Conservation (phyloP, 2,888 invertebrate genomes). For the Halictus ligatus region DNA sequence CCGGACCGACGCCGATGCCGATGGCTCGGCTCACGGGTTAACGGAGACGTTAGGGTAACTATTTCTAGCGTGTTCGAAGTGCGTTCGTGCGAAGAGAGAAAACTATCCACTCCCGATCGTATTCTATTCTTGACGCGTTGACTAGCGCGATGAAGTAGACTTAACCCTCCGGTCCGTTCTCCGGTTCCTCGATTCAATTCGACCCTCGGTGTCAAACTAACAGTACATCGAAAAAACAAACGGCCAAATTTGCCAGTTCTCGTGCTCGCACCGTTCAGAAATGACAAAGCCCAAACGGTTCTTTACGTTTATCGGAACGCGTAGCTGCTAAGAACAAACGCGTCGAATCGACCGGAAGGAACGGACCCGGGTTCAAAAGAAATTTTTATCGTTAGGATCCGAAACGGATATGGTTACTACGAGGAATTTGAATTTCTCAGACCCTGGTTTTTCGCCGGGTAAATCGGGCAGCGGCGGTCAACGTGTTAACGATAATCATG, state of each 20-base stretch:
- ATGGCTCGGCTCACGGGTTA: slow-evolving; percentile 23
- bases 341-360: not conserved
- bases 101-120: slow-evolving; percentile 18
- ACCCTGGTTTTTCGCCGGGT: not conserved
- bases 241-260: not conserved
- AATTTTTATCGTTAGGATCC: not conserved
- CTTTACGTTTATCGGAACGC: not conserved
- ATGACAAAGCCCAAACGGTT: not conserved
- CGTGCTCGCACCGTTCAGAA: not conserved
- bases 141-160: not conserved
- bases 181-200: not conserved
- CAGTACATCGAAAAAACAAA: not conserved
- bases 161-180: not conserved
- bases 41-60: slow-evolving; percentile 48
- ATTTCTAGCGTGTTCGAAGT: slow-evolving; percentile 33
- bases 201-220: not conserved
- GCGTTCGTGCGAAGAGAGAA: not conserved
- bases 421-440: not conserved
- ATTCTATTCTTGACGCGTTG: slow-evolving; percentile 24
- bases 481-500: slow-evolving; percentile 15
- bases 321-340: not conserved
- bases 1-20: not conserved
- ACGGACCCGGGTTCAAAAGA: not conserved
- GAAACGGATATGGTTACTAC: not conserved
- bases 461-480: not conserved